Conservation (phyloP, 2,888 invertebrate genomes). For the Willowsia nigromaculata region DNA sequence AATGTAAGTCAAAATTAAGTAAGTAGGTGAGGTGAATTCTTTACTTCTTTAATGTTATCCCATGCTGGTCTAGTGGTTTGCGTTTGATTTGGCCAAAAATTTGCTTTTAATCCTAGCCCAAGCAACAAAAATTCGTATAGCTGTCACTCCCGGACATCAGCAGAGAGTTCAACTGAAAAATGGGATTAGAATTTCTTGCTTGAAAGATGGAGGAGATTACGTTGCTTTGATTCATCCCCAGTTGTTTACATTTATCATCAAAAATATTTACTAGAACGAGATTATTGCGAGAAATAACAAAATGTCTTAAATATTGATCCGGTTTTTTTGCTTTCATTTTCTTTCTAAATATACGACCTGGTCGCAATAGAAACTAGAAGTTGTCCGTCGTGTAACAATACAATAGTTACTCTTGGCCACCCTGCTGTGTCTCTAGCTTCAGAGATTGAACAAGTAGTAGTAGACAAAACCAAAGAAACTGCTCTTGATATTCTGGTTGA, state of each 20-base stretch:
- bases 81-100: neutral
- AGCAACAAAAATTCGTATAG: neutral
- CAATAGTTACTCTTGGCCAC: neutral
- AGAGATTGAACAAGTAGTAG: neutral
- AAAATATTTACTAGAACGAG: neutral
- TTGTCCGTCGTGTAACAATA: slow-evolving; percentile 8
- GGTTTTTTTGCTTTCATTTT: no score
- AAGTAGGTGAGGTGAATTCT: neutral
- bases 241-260: neutral
- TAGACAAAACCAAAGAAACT: neutral
- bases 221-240: neutral
- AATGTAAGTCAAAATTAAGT: neutral
- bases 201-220: neutral
- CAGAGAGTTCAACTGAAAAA: neutral
- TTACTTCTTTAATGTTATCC: neutral
- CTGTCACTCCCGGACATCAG: neutral
- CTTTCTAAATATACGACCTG: neutral
- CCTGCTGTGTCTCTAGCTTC: neutral
- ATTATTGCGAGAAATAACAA: neutral
- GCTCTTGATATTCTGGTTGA: slow-evolving; percentile 14
- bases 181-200: neutral
- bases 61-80: neutral
- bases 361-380: neutral
- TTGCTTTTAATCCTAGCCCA: neutral
- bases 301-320: slow-evolving; percentile 25